These are phyloP conservation scores for Sinhomidia bicolor DNA, from an alignment of 2,888 invertebrate species.

Conservation along the genomic window DNA sequence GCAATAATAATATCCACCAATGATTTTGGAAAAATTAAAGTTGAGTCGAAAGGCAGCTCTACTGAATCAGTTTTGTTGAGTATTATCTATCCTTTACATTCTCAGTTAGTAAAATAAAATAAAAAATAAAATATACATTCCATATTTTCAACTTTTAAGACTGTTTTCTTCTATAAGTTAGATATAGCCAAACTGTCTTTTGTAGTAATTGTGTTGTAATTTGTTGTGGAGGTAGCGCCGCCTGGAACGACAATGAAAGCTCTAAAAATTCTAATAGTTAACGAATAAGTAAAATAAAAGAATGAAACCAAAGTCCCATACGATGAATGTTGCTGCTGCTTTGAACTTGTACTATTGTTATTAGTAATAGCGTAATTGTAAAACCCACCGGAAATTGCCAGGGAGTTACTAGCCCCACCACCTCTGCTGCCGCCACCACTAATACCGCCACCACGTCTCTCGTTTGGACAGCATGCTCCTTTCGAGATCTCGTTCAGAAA, in stretches of 20 bases:
- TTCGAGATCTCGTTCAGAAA: constrained; percentile 59
- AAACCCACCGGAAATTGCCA: constrained; percentile 60
- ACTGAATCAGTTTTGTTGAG: background rate
- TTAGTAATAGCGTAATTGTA: background rate
- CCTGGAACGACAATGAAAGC: constrained; percentile 64
- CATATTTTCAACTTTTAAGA: background rate
- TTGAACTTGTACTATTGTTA: background rate
- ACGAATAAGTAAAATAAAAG: constrained; percentile 31
- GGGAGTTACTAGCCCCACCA: constrained; percentile 48
- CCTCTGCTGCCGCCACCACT: constrained; percentile 14
- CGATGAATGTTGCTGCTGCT: background rate
- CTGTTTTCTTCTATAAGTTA: constrained; percentile 5
- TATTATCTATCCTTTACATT: background rate
- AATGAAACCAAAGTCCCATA: constrained; percentile 15
- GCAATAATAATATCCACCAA: too few species aligned
- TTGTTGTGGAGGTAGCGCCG: background rate
- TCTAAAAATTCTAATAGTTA: constrained; percentile 59
- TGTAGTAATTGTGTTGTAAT: background rate
- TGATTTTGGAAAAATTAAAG: background rate
- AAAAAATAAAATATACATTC: background rate
- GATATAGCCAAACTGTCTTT: constrained; percentile 38
- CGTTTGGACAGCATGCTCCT: constrained; percentile 34
- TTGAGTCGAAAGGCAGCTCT: background rate
- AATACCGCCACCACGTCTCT: background rate
- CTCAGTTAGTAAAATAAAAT: background rate